Evolutionary conservation across 2,888 invertebrate genomes (phyloP), one percentile per base, ranked within the genome.

Genomic region (Xylophagus ater): DNA sequence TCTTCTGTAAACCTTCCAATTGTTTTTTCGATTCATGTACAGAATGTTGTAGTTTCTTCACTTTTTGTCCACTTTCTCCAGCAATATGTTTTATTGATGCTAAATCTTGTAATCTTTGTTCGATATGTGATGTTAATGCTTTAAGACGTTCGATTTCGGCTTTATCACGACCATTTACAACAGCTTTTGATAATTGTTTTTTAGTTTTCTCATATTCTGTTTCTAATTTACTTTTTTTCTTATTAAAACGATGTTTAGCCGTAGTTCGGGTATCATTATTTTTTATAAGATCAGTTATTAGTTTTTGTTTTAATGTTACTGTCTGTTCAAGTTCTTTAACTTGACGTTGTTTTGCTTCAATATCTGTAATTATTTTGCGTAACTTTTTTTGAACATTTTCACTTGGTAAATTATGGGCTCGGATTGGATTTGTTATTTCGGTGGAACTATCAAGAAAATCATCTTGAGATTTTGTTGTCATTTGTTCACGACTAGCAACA

Each of bases 1-100:
- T 77, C 53, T 78, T 76, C 55, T 78, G 78, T 33, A 84, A 64
- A 53, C 80, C 79, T 35, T 83, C 82, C 54, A 84, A 72, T 56
- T 83, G 78, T 53, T 81, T 81, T 53, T 78, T 80, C 1, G 82
- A 83, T 6, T 76, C 73, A 53, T 78, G 76, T 3, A 85, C 62
- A 49, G 81, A 83, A 43, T 73, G 75, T 56, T 84, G 80, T 46
- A 83, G 68, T 53, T 82, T 79, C 50, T 76, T 70, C 7, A 83
- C 72, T 54, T 81, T 81, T 54, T 77, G 64, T 10, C 57, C 68
- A 50, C 73, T 74, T 49, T 78, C 76, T 8, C 73, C 74, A 1
- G 76, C 71, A 23, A 77, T 71, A 47, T 72, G 66, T 49, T 71
- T 71, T 30, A 72, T 69, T 42, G 66, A 67, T 37, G 64, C 68